phyloP scores from a whole-genome alignment of 2,888 invertebrate genomes.

The Bimastos eiseni region DNA sequence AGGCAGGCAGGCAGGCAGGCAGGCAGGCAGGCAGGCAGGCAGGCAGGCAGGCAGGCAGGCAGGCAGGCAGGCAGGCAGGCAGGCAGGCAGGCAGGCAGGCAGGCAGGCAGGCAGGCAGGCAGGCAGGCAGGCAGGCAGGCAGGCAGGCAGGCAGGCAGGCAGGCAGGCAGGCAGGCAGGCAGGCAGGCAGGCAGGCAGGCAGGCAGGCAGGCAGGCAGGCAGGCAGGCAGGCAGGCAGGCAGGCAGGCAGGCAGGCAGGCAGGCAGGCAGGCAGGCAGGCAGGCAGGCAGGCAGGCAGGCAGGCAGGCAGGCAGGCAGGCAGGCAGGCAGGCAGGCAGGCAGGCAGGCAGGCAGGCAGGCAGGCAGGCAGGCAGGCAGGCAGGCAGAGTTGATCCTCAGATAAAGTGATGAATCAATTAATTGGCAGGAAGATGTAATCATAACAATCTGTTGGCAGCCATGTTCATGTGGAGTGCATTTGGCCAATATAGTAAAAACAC shows the following conservation, averaged over 20 bases:
- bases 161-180: not conserved
- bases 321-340: not conserved
- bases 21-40: not conserved
- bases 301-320: too few species aligned
- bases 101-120: not conserved
- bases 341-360: not conserved
- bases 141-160: not conserved
- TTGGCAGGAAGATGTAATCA: not conserved
- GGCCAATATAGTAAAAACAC: not conserved
- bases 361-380: not conserved
- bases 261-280: not conserved
- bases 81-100: not conserved
- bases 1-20: not conserved
- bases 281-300: not conserved
- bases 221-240: too few species aligned
- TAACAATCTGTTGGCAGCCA: not conserved
- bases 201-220: not conserved
- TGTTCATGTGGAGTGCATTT: not conserved
- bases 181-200: not conserved
- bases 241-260: not conserved
- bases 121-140: not conserved
- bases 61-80: not conserved
- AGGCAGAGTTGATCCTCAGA: not conserved
- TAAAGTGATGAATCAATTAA: not conserved
- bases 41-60: not conserved